A percentile compares a stretch with the other conserved stretches of the same genome.
Evolutionary conservation across 2,113 vertebrate species (phyloP).

Genomic region (Choloepus hoffmanni): DNA sequence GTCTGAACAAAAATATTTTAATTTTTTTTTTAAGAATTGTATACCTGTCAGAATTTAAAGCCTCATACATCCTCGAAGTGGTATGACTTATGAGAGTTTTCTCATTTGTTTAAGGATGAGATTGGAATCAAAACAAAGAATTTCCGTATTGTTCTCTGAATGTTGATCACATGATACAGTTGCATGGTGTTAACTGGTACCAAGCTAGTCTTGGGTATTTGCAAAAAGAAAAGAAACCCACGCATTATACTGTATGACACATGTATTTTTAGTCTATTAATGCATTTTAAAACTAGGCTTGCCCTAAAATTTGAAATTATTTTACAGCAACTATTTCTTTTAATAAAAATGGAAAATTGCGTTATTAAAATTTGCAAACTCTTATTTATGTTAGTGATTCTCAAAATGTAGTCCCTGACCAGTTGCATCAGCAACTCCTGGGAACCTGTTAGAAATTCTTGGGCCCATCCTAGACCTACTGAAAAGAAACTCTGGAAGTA

Average conservation of each 20-base stretch:
- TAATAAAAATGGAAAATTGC: background rate
- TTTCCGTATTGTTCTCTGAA: constrained; percentile 63
- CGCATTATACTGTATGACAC: background rate
- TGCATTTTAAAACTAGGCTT: background rate
- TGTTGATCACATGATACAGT: constrained; percentile 67
- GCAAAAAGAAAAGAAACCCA: background rate
- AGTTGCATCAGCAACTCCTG: background rate
- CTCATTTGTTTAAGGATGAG: constrained; percentile 76
- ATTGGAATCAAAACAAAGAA: constrained; percentile 75
- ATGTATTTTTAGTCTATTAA: no score
- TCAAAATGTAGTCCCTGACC: background rate
- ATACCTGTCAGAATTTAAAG: background rate
- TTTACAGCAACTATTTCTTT: background rate
- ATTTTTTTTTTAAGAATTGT: constrained; percentile 12
- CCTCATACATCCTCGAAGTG: constrained; percentile 53
- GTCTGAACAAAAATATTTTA: background rate
- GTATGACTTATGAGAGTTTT: constrained; percentile 65
- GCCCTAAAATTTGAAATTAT: background rate
- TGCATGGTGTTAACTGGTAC: constrained; percentile 72
- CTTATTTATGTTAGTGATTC: background rate
- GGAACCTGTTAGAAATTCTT: background rate
- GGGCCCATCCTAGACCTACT: background rate
- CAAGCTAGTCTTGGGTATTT: constrained; percentile 64
- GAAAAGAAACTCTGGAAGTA: background rate
- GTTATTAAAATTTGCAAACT: background rate